phyloP scores from a whole-genome alignment of 2,797 vertebrate genomes.

The Poeciliopsis gracilis region DNA sequence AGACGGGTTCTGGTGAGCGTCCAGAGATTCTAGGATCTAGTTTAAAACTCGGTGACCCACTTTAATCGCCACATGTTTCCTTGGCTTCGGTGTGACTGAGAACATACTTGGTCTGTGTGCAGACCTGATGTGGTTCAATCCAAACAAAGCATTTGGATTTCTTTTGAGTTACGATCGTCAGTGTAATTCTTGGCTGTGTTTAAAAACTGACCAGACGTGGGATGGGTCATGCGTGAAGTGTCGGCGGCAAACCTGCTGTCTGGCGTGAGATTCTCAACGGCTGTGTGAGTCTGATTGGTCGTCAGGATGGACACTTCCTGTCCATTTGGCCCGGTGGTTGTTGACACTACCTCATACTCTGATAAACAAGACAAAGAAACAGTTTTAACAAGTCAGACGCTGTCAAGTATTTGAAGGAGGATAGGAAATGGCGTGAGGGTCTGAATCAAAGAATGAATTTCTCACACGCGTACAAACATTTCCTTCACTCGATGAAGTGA shows the following conservation, averaged over 20 bases:
- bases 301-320: conserved; percentile 87
- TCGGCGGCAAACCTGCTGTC: conserved; percentile 87
- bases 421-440: neutral
- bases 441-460: neutral
- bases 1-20: conserved; percentile 59
- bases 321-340: conserved; percentile 85
- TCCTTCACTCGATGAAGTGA: neutral
- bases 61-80: conserved; percentile 50
- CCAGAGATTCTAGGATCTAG: conserved; percentile 66
- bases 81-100: conserved; percentile 39
- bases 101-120: conserved; percentile 15
- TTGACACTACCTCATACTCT: conserved; percentile 95
- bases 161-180: conserved; percentile 12
- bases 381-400: neutral
- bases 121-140: conserved; percentile 18
- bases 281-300: conserved; percentile 96
- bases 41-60: conserved; percentile 60
- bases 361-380: conserved; percentile 40
- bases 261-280: conserved; percentile 96
- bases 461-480: neutral
- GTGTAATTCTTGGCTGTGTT: conserved; percentile 10
- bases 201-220: neutral
- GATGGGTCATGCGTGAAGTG: neutral
- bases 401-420: neutral
- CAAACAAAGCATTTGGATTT: neutral